Base-by-base conservation (phyloP, 2,888 invertebrate genomes). In the Tetanocera ferruginea region DNA sequence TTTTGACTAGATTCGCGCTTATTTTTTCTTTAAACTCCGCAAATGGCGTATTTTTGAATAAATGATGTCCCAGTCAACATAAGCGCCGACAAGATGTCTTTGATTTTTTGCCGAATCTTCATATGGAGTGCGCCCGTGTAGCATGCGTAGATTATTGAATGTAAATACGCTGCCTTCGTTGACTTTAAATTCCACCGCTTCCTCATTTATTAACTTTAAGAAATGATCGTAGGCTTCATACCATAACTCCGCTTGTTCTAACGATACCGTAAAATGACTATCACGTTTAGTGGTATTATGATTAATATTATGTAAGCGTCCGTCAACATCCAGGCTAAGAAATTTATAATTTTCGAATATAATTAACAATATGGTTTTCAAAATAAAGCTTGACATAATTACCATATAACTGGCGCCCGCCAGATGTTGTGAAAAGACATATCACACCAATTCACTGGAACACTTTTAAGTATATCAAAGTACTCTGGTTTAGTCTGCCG, bases 21-120 rank as follows among this genome's bases (percentile, higher is more conserved):
- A 2, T 34, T 49, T 75, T 49, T 69, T 69, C n/a, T 28, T 51
- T 76, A 79, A 73, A 0, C 51, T n/a, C 57, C 77, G 74, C 17
- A 85, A 70, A 31, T 83, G 82, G 19, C 89, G 83, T 67, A 89
- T 80, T 82, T 92, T 91, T 0, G 94, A 95, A 85, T 93, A 93
- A 73, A 95, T 91, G 83, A 94, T 93, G 88, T 95, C 95, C 95
- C 95, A 95, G 86, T 94, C 94, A 2, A 95, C 88, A 85, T 95
- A 95, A 43, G 92, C 93, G 0, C 95, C 95, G 76, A 94, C 92
- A 1, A 95, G 87, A 83, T 93, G 92, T 67, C 95, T 85, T 67
- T 84, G 83, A 85, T 93, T 92, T 3, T 86, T 84, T 0, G 87
- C 85, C 1, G 88, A 90, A 81, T 94, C 93, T 86, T 91, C 91